Base-by-base conservation (phyloP, 2,797 vertebrate species). In the Pseudotriccus pelzelni region DNA sequence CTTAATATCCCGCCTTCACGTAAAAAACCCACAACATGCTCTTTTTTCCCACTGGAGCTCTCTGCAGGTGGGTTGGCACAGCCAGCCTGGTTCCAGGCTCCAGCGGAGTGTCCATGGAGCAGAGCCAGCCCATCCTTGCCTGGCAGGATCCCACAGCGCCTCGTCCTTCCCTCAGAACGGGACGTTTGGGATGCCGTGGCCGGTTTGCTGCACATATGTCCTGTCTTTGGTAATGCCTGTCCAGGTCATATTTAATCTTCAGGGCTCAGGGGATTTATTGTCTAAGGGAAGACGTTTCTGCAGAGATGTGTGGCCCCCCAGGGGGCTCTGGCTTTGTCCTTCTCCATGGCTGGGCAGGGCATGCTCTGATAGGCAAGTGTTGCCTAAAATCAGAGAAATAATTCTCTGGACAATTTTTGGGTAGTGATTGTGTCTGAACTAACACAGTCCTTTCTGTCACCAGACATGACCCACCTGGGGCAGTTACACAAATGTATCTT, bases 101-200 rank as follows among this genome's bases (percentile, higher is more conserved):
- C 11, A 16, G 3, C 1, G 4, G 59, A 13, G 39, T 4, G 22
- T 32, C 53, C 14, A 0, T 5, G 14, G 21, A 18, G 24, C 53
- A 67, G 36, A 78, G 36, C 37, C 30, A 23, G 5, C 1, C 32
- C 41, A 30, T 22, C 68, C 59, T 67, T 1, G 0, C 28, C 27
- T 4, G 21, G 27, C 84, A n/a, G 60, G 47, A 70, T 60, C 56
- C 66, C 2, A 1, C 21, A 24, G 49, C 52, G 34, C 43, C 44
- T 47, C 4, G 0, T 46, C 56, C 63, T 64, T 22, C 7, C 7
- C 77, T 39, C 36, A 4, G 21, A 43, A 14, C 0, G 1, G 60
- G 66, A 64, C 39, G 4, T 1, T 28, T 32, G 68, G 68, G 58
- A 63, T 0, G 0, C 0, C 0, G 27, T 11, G 49, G 23, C 32